Evolutionary conservation across 2,113 vertebrate species (phyloP), one percentile per base, ranked within the genome.

Genomic region (Eolophus roseicapilla): DNA sequence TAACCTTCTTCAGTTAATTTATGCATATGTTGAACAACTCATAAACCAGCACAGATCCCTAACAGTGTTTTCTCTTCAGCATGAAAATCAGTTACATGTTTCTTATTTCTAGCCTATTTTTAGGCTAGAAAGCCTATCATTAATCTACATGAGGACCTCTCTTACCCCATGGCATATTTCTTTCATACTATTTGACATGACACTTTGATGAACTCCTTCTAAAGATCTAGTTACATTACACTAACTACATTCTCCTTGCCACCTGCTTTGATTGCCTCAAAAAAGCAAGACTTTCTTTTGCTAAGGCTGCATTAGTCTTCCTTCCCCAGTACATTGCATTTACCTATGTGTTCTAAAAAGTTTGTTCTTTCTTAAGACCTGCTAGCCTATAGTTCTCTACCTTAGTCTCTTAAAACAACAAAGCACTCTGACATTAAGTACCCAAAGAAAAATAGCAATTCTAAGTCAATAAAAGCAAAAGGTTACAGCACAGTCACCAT

Each of bases 11-110:
- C 62, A 37, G 70, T 71, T 90, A 47, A 53, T 82, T 70, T 89
- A 37, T 41, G n/a, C 10, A 13, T 86, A n/a, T 57, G 52, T 62
- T 86, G 52, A 44, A 86, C 52, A 86, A 52, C 11, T 10, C 23
- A 21, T 35, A 92, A 87, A 59, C 53, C 28, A 89, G 37, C 71
- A 82, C 19, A 86, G 64, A 70, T 49, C 46, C 35, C 57, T 71
- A 37, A 44, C 28, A 80, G 47, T 7, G 39, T 76, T 85, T 90
- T 90, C 49, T 85, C 82, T 73, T 53, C 78, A 86, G 29, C 39
- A 79, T 53, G 31, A 93, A 86, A 94, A 93, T 90, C 67, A 69
- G 25, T 82, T 92, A 52, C 39, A 39, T 67, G 17, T 87, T 96
- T 84, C 65, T 25, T 57, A 63, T 84, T 89, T 92, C 50, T 92